Base-by-base conservation (phyloP, 2,797 vertebrate species). In the Acrossocheilus wenchowensis region DNA sequence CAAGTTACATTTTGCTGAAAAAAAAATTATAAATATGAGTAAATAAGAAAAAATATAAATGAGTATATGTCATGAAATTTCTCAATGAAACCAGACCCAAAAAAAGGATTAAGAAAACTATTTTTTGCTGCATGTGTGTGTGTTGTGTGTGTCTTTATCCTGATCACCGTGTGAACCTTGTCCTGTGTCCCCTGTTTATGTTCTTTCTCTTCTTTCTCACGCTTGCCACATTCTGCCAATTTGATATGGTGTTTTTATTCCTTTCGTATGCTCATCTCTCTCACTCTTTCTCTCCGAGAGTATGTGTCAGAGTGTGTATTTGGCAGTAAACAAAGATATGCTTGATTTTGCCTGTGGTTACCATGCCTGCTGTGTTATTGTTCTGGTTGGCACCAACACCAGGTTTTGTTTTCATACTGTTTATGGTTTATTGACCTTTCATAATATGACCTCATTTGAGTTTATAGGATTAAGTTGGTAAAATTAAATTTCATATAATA, bases 111-210 rank as follows among this genome's bases (percentile, higher is more conserved):
- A 66, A 52, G 34, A 64, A 17, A n/a, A 14, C 23, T 12, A n/a
- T 14, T 5, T 43, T 26, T 54, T 73, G 41, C 30, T 39, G 54
- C 41, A n/a, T 50, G 1, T 41, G 39, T 41, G 9, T n/a, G 10
- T 68, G 26, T 62, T 60, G 1, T 54, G 45, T 54, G 6, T 60
- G 11, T 78, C 21, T 41, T 62, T 41, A 66, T 75, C 50, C 72
- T 86, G 81, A 88, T 86, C 78, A 86, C 81, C 68, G 54, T 88
- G 89, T 79, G 84, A 88, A 84, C 75, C 43, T 30, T 89, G 80
- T 81, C 71, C 60, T 48, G 41, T 77, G 48, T 62, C 79, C 26
- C 62, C 57, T 77, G 73, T 89, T 85, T 84, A 80, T 81, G 41
- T 88, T 78, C 43, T 64, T 41, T 43, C 60, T 64, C 64, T 36